Percentiles rank a stretch among this genome's conserved stretches.
Evolutionary conservation across 2,113 vertebrate species (phyloP).

Genomic region (Sturnus vulgaris): DNA sequence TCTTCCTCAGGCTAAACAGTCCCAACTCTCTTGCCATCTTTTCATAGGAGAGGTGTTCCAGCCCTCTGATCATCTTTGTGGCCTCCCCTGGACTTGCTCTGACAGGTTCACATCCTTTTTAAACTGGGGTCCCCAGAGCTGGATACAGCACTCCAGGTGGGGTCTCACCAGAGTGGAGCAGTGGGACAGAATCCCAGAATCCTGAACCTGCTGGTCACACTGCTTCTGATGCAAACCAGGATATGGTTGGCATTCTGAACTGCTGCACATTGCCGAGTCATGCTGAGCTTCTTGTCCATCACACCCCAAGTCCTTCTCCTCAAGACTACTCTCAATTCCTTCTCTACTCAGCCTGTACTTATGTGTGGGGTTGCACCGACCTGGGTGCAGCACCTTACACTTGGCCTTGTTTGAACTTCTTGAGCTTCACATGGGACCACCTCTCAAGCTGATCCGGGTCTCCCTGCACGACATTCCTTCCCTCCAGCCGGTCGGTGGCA

Average conservation of each 20-base stretch:
- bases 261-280: background rate
- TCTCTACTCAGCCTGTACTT: background rate
- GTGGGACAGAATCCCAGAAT: background rate
- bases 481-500: fast-evolving
- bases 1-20: background rate
- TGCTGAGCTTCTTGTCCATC: background rate
- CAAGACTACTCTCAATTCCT: background rate
- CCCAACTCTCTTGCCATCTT: background rate
- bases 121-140: background rate
- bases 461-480: background rate
- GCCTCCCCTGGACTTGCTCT: background rate
- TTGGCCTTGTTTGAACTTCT: background rate
- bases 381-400: background rate
- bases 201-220: background rate
- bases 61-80: background rate
- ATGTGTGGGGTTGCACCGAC: background rate
- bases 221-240: background rate
- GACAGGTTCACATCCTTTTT: background rate
- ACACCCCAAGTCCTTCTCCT: background rate
- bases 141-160: background rate
- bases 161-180: background rate
- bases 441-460: too few species aligned
- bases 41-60: background rate
- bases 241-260: background rate
- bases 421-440: background rate